These are phyloP conservation scores for Mesocentrotus franciscanus DNA, from an alignment of 53 echinoderm and acorn worm genomes.

Conservation along the genomic window DNA sequence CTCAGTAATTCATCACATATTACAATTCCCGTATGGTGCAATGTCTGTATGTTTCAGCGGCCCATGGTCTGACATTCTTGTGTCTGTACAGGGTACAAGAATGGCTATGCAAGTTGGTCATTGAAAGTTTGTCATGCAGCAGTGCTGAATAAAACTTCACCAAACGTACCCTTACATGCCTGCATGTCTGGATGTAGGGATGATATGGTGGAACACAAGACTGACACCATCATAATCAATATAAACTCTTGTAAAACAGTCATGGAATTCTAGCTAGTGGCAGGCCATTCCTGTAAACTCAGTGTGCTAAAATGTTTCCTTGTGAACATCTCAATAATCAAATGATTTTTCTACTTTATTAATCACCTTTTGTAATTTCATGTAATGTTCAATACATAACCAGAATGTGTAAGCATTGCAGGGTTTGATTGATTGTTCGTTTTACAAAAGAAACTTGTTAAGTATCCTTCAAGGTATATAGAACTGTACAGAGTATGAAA, in stretches of 20 bases:
- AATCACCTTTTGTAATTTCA: conserved; percentile 2
- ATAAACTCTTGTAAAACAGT: background rate
- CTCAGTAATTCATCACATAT: background rate
- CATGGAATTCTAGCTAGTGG: background rate
- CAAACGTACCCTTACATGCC: too few species aligned
- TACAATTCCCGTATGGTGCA: background rate
- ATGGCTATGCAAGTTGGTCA: too few species aligned
- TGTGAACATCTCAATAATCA: background rate
- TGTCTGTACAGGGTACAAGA: too few species aligned
- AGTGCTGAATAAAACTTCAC: too few species aligned
- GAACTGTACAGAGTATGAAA: conserved; percentile 15
- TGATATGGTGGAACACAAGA: background rate
- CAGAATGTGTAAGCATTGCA: background rate
- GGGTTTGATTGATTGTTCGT: background rate
- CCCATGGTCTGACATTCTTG: background rate
- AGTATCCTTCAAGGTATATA: background rate
- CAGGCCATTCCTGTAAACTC: background rate
- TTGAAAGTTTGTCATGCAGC: background rate
- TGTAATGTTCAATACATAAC: background rate
- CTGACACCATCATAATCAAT: background rate
- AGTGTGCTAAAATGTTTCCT: background rate
- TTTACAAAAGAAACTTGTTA: background rate
- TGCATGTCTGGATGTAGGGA: background rate
- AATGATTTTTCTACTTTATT: conserved; percentile 24
- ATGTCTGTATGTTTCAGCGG: background rate